These are phyloP conservation scores for Hyles euphorbiae DNA, from an alignment of 1,140 invertebrate genomes.

Conservation along the genomic window DNA sequence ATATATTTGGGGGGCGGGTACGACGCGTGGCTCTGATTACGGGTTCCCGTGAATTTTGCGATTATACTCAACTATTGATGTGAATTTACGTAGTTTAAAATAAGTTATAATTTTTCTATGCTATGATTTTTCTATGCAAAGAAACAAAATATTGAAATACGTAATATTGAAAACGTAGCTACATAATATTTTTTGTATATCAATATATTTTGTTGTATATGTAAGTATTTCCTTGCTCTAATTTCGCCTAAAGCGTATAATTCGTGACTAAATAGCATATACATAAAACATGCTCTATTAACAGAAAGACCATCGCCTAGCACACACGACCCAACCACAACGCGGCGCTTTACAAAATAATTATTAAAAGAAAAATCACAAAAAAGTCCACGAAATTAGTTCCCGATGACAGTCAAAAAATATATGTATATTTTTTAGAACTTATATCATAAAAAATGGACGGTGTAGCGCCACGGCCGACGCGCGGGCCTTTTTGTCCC, in stretches of 20 bases:
- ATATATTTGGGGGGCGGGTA: constrained; percentile 55
- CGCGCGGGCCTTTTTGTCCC: constrained; percentile 56
- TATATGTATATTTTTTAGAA: constrained; percentile 45
- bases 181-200: too few species aligned
- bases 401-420: constrained; percentile 72
- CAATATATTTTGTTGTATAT: too few species aligned
- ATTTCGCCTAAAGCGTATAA: too few species aligned
- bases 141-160: too few species aligned
- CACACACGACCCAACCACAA: constrained; percentile 3
- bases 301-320: constrained; percentile 1
- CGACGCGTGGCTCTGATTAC: constrained; percentile 53
- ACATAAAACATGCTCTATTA: too few species aligned
- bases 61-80: neutral
- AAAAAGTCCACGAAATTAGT: constrained; percentile 67
- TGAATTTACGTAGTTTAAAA: neutral
- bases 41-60: constrained; percentile 49
- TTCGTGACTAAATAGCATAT: too few species aligned
- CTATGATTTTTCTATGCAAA: too few species aligned
- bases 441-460: constrained; percentile 37
- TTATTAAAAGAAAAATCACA: constrained; percentile 57
- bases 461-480: constrained; percentile 51
- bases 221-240: too few species aligned
- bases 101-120: too few species aligned
- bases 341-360: constrained; percentile 49
- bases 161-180: too few species aligned